Evolutionary conservation across 2,113 vertebrate genomes (phyloP).

Genomic region (Chlamydotis undulata): DNA sequence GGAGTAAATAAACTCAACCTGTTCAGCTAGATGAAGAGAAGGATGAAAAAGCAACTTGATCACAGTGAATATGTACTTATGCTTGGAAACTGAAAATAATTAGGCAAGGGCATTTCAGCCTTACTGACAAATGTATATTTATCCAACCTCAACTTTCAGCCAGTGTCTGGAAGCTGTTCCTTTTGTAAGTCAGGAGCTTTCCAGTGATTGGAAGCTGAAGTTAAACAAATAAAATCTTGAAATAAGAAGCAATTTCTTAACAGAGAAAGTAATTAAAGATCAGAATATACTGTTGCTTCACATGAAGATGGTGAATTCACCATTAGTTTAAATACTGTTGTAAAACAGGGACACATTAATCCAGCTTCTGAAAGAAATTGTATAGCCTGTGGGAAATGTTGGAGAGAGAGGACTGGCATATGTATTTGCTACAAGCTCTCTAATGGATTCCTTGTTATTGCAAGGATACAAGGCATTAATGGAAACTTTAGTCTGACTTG

Average conservation of each 20-base stretch:
- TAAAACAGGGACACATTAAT: constrained; percentile 6
- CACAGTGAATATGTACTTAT: background rate
- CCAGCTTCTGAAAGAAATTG: background rate
- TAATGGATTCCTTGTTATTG: constrained; percentile 44
- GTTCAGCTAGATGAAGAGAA: background rate
- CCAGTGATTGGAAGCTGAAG: background rate
- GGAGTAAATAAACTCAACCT: background rate
- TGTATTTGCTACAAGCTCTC: background rate
- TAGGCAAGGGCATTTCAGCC: constrained; percentile 1
- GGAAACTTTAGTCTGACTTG: background rate
- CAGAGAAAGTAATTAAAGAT: background rate
- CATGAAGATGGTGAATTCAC: background rate
- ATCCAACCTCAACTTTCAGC: constrained; percentile 26
- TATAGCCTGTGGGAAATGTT: background rate
- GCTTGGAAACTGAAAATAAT: constrained; percentile 35
- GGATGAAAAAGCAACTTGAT: background rate
- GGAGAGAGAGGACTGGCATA: background rate
- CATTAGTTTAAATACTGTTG: background rate
- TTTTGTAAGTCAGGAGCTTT: constrained; percentile 5
- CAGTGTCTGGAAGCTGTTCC: constrained; percentile 19
- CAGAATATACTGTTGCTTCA: background rate
- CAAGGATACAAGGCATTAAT: constrained; percentile 14
- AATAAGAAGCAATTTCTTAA: background rate
- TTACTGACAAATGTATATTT: constrained; percentile 51
- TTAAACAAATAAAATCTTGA: constrained; percentile 19